Evolutionary conservation across 2,888 invertebrate species (phyloP).

Genomic region (Adineta ricciae): DNA sequence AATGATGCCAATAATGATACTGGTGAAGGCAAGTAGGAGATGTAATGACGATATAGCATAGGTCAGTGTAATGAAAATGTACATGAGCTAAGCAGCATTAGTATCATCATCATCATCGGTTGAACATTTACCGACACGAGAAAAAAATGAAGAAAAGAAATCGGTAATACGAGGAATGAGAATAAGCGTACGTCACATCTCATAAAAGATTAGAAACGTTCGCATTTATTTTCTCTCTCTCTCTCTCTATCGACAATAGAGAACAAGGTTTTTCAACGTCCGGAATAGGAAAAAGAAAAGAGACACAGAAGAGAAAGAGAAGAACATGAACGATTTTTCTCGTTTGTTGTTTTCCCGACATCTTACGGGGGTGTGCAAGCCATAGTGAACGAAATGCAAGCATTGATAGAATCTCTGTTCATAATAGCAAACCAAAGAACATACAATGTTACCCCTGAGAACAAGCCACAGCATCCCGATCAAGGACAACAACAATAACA

Average conservation of each 20-base stretch:
- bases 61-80: neutral
- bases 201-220: neutral
- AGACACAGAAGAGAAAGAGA: neutral
- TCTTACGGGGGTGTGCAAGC: neutral
- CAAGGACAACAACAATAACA: neutral
- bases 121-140: neutral
- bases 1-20: conserved; percentile 28
- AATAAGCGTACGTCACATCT: neutral
- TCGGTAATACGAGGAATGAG: no score
- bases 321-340: neutral
- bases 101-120: neutral
- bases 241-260: neutral
- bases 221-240: neutral
- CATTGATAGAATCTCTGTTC: neutral
- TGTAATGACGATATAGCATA: conserved; percentile 24
- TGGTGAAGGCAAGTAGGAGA: conserved; percentile 10
- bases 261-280: neutral
- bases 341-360: neutral
- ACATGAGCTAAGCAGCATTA: neutral
- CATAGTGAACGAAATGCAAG: neutral
- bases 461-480: neutral
- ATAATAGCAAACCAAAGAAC: neutral
- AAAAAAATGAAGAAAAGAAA: neutral
- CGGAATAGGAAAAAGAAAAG: neutral
- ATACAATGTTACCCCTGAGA: neutral